Conservation (phyloP, 2,797 vertebrate genomes). For the Phataginus tetradactyla region DNA sequence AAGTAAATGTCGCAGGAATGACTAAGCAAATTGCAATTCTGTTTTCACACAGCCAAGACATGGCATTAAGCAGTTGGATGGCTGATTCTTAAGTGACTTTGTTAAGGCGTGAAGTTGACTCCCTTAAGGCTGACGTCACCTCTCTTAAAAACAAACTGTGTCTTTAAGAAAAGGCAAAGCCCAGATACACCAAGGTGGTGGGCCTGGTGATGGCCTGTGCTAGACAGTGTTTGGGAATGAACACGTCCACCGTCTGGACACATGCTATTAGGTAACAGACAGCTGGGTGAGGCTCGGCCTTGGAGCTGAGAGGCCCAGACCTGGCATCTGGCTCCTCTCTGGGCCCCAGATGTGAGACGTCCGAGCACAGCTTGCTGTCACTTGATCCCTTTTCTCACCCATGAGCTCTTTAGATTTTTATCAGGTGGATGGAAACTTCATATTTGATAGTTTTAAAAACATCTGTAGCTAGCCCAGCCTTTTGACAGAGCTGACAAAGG, state of each 20-base stretch:
- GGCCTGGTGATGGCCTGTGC: background rate
- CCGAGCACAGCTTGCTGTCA: too few relatives aligned
- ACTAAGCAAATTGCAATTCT: background rate
- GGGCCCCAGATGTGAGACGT: too few relatives aligned
- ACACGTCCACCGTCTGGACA: fast-evolving
- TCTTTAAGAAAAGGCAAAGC: background rate
- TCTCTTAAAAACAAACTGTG: background rate
- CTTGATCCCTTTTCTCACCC: background rate
- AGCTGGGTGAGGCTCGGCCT: background rate
- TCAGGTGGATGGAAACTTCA: background rate
- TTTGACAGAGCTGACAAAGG: background rate
- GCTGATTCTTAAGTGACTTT: background rate
- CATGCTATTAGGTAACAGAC: background rate
- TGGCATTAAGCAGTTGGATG: background rate
- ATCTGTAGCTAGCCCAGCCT: background rate
- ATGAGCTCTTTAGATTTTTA: background rate
- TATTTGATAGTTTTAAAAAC: fast-evolving
- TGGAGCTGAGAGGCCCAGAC: background rate
- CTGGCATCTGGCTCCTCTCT: too few relatives aligned
- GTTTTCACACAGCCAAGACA: background rate
- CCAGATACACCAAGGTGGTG: background rate
- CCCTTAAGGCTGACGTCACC: background rate
- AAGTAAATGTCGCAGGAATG: background rate
- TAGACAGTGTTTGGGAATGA: background rate
- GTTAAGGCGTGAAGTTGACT: too few relatives aligned